A percentile compares a stretch with the other conserved stretches of the same genome.
These are phyloP conservation scores for Caenorhabditis japonica DNA, from an alignment of 2,888 invertebrate genomes.

Conservation along the genomic window DNA sequence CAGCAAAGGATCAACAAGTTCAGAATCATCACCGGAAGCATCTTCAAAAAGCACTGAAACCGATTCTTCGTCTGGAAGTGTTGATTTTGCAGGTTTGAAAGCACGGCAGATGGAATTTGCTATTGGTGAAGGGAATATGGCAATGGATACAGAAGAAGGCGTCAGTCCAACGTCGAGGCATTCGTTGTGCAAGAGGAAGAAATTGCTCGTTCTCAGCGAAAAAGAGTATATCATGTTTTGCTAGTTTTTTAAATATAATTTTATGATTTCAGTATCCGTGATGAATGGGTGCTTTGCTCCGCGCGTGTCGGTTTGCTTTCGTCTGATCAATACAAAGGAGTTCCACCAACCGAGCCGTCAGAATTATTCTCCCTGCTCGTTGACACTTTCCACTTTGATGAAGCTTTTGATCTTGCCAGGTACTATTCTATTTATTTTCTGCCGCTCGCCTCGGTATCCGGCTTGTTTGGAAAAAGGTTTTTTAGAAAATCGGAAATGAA, in stretches of 20 bases:
- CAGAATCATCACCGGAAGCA: slow-evolving; percentile 5
- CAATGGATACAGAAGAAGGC: slow-evolving; percentile 4
- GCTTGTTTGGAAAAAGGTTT: too few relatives aligned
- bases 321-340: slow-evolving; percentile 33
- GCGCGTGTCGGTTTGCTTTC: slow-evolving; percentile 28
- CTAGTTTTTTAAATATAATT: neutral
- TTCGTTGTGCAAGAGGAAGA: slow-evolving; percentile 20
- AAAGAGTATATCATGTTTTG: slow-evolving; percentile 45
- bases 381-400: slow-evolving; percentile 65
- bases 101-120: slow-evolving; percentile 23
- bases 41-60: neutral
- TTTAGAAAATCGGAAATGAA: too few relatives aligned
- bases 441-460: too few relatives aligned
- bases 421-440: neutral
- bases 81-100: slow-evolving; percentile 9
- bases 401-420: slow-evolving; percentile 65
- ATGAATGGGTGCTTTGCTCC: slow-evolving; percentile 41
- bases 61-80: neutral
- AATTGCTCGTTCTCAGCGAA: slow-evolving; percentile 35
- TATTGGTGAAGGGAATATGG: slow-evolving; percentile 3
- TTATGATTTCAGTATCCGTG: slow-evolving; percentile 33
- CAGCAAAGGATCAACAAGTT: too few relatives aligned
- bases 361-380: slow-evolving; percentile 60
- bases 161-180: neutral
- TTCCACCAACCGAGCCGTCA: slow-evolving; percentile 61